phyloP scores from a whole-genome alignment of 2,888 invertebrate genomes.

The Nomada fucata region DNA sequence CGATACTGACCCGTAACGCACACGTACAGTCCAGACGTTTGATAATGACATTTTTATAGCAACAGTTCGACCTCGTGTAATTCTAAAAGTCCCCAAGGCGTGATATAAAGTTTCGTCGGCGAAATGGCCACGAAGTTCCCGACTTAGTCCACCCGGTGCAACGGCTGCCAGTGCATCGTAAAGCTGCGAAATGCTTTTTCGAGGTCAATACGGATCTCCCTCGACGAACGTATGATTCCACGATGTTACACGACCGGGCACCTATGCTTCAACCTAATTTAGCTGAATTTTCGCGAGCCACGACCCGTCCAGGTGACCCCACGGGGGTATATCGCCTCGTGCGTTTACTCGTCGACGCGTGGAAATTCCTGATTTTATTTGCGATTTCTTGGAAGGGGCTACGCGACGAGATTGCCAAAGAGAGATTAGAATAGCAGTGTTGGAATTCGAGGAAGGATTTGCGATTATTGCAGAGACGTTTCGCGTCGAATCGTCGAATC shows the following conservation, averaged over 20 bases:
- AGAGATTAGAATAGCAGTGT: background rate
- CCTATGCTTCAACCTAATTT: constrained; percentile 21
- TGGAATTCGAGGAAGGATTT: background rate
- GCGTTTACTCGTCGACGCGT: background rate
- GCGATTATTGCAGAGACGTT: background rate
- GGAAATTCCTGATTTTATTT: background rate
- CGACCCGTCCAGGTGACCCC: background rate
- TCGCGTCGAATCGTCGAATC: background rate
- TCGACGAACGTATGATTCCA: constrained; percentile 31
- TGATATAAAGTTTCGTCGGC: constrained; percentile 16
- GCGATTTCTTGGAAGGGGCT: background rate
- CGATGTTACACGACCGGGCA: constrained; percentile 7
- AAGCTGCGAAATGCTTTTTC: constrained; percentile 39
- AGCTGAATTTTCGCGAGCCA: background rate
- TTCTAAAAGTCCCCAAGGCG: constrained; percentile 58
- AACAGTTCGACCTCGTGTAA: constrained; percentile 27
- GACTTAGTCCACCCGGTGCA: constrained; percentile 41
- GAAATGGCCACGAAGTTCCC: constrained; percentile 28
- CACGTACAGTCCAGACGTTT: constrained; percentile 56
- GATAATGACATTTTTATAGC: constrained; percentile 61
- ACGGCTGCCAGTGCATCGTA: constrained; percentile 23
- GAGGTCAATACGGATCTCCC: constrained; percentile 38
- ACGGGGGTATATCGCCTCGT: background rate
- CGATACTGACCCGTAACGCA: too few relatives aligned
- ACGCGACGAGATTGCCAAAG: background rate